phyloP scores from a whole-genome alignment of 2,888 invertebrate genomes.

The Adelphocoris suturalis region DNA sequence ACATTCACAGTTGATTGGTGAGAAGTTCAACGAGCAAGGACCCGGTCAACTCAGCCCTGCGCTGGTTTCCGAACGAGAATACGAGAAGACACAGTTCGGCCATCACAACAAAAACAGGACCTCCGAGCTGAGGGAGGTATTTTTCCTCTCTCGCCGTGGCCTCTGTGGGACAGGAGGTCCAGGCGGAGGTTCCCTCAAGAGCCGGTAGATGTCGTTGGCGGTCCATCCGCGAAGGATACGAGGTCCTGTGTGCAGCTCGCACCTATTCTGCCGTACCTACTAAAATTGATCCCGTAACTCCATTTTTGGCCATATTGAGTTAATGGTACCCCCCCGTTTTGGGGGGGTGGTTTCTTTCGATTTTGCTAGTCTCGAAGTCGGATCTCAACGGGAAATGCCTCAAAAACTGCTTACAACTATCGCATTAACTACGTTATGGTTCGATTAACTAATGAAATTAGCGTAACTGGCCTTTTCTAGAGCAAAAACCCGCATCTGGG shows the following conservation, averaged over 20 bases:
- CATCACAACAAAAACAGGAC: slow-evolving; percentile 33
- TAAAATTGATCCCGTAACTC: no score
- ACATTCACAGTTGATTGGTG: slow-evolving; percentile 45
- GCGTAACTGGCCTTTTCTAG: no score
- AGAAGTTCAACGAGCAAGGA: background rate
- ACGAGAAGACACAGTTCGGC: slow-evolving; percentile 4
- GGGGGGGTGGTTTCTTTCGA: no score
- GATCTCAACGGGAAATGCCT: no score
- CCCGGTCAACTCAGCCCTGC: background rate
- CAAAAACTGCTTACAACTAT: no score
- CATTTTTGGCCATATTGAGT: no score
- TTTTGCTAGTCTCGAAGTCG: no score
- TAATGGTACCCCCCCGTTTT: no score
- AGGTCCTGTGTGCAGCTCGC: background rate
- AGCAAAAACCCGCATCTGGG: no score
- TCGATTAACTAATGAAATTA: no score
- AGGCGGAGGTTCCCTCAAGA: background rate
- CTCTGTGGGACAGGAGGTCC: background rate
- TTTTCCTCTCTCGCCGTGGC: background rate
- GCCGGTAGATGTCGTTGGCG: background rate
- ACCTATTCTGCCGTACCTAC: no score
- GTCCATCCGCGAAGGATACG: background rate
- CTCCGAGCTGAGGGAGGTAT: background rate
- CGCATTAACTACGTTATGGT: no score
- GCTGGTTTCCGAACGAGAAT: background rate